Evolutionary conservation across 2,113 vertebrate genomes (phyloP).

Genomic region (Coregonus clupeaformis): DNA sequence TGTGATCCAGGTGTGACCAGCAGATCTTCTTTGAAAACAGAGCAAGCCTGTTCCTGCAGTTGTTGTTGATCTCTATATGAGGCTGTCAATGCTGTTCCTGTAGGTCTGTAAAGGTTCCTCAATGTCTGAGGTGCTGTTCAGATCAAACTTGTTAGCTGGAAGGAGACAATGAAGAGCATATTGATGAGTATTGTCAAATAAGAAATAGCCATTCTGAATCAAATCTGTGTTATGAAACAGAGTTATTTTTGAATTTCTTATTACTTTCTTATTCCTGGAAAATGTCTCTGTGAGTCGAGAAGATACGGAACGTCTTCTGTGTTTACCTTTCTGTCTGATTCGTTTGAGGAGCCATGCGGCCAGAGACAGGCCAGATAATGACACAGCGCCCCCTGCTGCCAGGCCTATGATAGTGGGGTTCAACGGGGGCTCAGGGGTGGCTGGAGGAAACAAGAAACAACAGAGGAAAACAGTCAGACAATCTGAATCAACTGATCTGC

Average conservation of each 20-base stretch:
- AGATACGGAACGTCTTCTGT: neutral
- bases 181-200: neutral
- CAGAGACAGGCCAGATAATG: slow-evolving; percentile 39
- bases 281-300: neutral
- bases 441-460: slow-evolving; percentile 44
- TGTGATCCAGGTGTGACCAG: too few relatives aligned
- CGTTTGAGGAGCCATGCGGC: slow-evolving; percentile 57
- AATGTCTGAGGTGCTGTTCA: slow-evolving; percentile 63
- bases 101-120: slow-evolving; percentile 59
- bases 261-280: neutral
- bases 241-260: too few relatives aligned
- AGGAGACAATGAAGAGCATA: neutral
- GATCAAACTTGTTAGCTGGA: slow-evolving; percentile 62
- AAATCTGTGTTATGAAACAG: neutral
- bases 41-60: too few relatives aligned
- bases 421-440: neutral
- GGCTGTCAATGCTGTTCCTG: slow-evolving; percentile 70
- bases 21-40: too few relatives aligned
- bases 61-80: slow-evolving; percentile 20
- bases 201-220: neutral
- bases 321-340: slow-evolving; percentile 47
- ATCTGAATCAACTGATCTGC: neutral
- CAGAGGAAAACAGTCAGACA: slow-evolving; percentile 4
- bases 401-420: slow-evolving; percentile 14
- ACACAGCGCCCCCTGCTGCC: slow-evolving; percentile 40